These are phyloP conservation scores for Himalopsyche japonica DNA, from an alignment of 2,888 invertebrate genomes.

Conservation along the genomic window DNA sequence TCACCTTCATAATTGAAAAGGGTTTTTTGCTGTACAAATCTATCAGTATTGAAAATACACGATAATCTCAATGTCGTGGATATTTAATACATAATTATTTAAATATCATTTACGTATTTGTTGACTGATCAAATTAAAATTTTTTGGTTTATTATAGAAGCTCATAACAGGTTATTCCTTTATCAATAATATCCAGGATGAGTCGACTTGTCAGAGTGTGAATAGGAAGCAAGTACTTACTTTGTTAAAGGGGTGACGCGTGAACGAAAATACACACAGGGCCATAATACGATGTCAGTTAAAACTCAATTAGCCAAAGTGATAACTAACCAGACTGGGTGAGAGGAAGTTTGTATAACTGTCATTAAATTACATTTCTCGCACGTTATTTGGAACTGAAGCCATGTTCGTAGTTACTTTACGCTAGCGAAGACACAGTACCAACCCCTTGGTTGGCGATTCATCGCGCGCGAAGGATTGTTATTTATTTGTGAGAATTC, in stretches of 20 bases:
- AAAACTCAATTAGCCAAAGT: conserved; percentile 37
- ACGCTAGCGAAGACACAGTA: not conserved
- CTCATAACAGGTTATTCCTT: too few relatives aligned
- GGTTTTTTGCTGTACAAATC: too few relatives aligned
- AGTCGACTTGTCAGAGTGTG: too few relatives aligned
- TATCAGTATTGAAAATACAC: too few relatives aligned
- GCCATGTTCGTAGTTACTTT: not conserved
- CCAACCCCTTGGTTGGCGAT: not conserved
- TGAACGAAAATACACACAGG: not conserved
- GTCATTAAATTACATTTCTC: conserved; percentile 36
- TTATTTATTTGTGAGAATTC: not conserved
- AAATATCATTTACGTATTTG: too few relatives aligned
- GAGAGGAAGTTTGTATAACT: conserved; percentile 34
- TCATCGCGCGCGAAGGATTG: not conserved
- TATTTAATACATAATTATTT: too few relatives aligned
- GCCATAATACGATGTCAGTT: conserved; percentile 26
- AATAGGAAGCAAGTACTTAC: not conserved
- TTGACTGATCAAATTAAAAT: too few relatives aligned
- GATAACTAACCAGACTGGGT: conserved; percentile 38
- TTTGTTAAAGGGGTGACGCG: not conserved
- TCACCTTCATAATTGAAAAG: too few relatives aligned
- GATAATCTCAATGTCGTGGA: too few relatives aligned
- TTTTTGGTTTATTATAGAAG: too few relatives aligned
- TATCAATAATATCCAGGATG: too few relatives aligned
- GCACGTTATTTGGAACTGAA: conserved; percentile 13